These are phyloP conservation scores for Drosophila pandora DNA, from an alignment of 1,140 invertebrate genomes.

Conservation along the genomic window DNA sequence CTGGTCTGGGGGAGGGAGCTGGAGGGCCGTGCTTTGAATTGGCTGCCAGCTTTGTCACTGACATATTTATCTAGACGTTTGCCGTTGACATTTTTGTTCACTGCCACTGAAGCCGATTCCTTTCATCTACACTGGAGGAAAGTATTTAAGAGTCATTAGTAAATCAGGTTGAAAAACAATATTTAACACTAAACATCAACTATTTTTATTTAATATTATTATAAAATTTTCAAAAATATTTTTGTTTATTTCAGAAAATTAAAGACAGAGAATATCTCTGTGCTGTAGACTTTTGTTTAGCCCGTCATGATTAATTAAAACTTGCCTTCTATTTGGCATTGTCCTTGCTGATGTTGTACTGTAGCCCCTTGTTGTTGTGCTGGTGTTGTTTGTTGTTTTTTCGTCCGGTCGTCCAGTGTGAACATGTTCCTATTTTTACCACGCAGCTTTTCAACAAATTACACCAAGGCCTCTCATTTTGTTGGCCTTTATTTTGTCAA, in stretches of 20 bases:
- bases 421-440: constrained; percentile 60
- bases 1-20: background rate
- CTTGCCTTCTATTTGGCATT: constrained; percentile 39
- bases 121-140: constrained; percentile 15
- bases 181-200: no score
- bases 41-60: constrained; percentile 48
- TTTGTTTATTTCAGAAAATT: background rate
- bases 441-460: constrained; percentile 77
- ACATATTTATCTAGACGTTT: constrained; percentile 81
- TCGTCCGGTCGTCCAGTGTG: constrained; percentile 23
- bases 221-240: background rate
- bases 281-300: constrained; percentile 55
- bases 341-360: constrained; percentile 12
- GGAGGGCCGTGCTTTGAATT: background rate
- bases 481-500: constrained; percentile 10
- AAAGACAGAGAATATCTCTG: no score
- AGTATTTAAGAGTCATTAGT: background rate
- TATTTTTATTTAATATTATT: background rate
- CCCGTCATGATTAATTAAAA: constrained; percentile 78
- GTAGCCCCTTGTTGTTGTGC: constrained; percentile 14
- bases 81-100: constrained; percentile 69
- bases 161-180: background rate
- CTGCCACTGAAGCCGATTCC: constrained; percentile 38
- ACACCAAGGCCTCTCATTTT: constrained; percentile 27
- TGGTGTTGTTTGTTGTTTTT: constrained; percentile 19